These are phyloP conservation scores for Diorhabda sublineata DNA, from an alignment of 1,140 invertebrate species.

Conservation along the genomic window DNA sequence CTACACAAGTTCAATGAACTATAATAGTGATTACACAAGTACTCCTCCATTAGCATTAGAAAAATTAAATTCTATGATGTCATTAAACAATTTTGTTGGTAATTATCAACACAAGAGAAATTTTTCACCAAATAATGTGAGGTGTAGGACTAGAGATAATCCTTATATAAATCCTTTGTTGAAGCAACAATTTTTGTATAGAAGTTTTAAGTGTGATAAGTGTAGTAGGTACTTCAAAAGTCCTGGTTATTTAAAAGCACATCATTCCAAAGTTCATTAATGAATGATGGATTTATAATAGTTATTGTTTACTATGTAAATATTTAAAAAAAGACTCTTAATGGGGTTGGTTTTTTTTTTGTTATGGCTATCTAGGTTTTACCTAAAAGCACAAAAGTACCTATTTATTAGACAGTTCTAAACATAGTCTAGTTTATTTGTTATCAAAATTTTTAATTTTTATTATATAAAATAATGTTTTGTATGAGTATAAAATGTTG, in stretches of 20 bases:
- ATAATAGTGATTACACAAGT: neutral
- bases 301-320: constrained; percentile 1
- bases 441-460: too few species aligned
- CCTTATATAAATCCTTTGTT: constrained; percentile 45
- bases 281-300: neutral
- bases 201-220: constrained; percentile 43
- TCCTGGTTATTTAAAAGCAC: constrained; percentile 45
- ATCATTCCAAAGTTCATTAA: constrained; percentile 40
- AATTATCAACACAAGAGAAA: constrained; percentile 27
- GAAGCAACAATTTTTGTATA: constrained; percentile 42
- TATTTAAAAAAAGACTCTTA: neutral
- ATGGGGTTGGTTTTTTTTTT: neutral
- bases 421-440: too few species aligned
- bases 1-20: neutral
- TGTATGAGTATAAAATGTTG: too few species aligned
- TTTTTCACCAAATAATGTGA: constrained; percentile 36
- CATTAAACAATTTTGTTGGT: constrained; percentile 30
- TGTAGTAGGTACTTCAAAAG: constrained; percentile 45
- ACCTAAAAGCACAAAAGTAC: too few species aligned
- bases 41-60: neutral
- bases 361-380: neutral
- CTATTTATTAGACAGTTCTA: too few species aligned
- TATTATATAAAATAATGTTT: too few species aligned
- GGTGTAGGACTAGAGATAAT: constrained; percentile 40
- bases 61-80: constrained; percentile 19